Conservation (phyloP, 2,888 invertebrate genomes). For the Teleiodes luculella region DNA sequence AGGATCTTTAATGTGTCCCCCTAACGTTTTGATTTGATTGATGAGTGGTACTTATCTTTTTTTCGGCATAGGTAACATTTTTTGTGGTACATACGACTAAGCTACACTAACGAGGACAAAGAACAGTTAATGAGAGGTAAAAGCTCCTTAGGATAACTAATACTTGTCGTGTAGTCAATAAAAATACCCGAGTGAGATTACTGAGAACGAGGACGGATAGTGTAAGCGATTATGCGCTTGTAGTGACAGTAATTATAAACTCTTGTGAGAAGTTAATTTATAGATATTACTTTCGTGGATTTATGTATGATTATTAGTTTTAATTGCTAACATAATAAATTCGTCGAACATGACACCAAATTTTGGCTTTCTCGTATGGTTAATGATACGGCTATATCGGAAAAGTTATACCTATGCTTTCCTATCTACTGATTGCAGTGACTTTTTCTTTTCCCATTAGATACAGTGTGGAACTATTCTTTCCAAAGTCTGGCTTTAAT, state of each 20-base stretch:
- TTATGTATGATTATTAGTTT: slow-evolving; percentile 8
- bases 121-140: slow-evolving; percentile 71
- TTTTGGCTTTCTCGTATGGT: not conserved
- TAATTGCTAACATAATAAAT: slow-evolving; percentile 1
- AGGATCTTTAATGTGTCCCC: not conserved
- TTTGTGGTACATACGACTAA: slow-evolving; percentile 36
- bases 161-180: slow-evolving; percentile 6
- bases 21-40: slow-evolving; percentile 10
- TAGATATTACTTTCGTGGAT: not conserved
- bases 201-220: too few species aligned
- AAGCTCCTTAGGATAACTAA: slow-evolving; percentile 57
- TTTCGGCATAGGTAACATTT: slow-evolving; percentile 1
- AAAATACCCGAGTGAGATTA: not conserved
- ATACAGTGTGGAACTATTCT: too few species aligned
- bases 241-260: not conserved
- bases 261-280: slow-evolving; percentile 1
- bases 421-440: not conserved
- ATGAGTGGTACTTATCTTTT: slow-evolving; percentile 10
- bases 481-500: too few species aligned
- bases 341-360: not conserved
- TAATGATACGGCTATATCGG: not conserved
- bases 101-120: slow-evolving; percentile 54
- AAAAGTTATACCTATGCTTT: too few species aligned
- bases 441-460: too few species aligned
- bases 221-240: too few species aligned